Evolutionary conservation across 1,140 invertebrate species (phyloP).

Genomic region (fruit fly (Drosophila melanogaster)): Release_6_plus_ISO1_MT NC_004354.4:19791501-19792000

Average conservation of each 20-base stretch:
- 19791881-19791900: conserved; percentile 71
- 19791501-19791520: too few species aligned
- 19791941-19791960: neutral
- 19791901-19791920: neutral
- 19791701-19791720: conserved; percentile 12
- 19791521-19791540: too few species aligned
- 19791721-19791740: conserved; percentile 29
- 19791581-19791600: too few species aligned
- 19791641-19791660: conserved; percentile 28
- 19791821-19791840: conserved; percentile 20
- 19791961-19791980: neutral
- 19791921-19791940: neutral
- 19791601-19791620: too few species aligned
- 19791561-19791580: too few species aligned
- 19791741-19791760: conserved; percentile 58
- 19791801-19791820: neutral
- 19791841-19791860: conserved; percentile 82
- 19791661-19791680: conserved; percentile 34
- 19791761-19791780: conserved; percentile 17
- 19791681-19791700: neutral
- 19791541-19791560: too few species aligned
- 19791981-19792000: neutral
- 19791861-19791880: conserved; percentile 84
- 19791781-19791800: neutral
- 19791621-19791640: too few species aligned